These are phyloP conservation scores for Hetaerina titia DNA, from an alignment of 2,888 invertebrate genomes.

Conservation along the genomic window DNA sequence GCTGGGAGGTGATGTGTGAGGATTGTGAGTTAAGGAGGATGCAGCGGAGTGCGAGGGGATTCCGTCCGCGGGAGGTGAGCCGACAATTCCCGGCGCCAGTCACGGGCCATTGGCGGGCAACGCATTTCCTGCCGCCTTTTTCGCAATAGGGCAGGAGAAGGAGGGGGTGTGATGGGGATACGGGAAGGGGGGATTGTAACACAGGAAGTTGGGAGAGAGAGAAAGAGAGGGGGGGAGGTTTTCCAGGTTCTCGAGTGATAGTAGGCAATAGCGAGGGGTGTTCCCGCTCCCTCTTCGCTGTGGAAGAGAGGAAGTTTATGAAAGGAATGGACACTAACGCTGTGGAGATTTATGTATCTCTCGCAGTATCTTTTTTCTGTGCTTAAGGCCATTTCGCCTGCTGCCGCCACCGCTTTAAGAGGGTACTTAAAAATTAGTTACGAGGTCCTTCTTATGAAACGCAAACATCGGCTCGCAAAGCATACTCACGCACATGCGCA, in stretches of 20 bases:
- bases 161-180: neutral
- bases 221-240: neutral
- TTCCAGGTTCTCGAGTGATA: neutral
- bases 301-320: conserved; percentile 53
- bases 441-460: conserved; percentile 36
- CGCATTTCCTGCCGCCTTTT: conserved; percentile 60
- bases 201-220: neutral
- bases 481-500: neutral
- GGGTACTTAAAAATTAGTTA: conserved; percentile 65
- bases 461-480: conserved; percentile 29
- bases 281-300: neutral
- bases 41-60: neutral
- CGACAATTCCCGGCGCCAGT: conserved; percentile 48
- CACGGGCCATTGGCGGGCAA: conserved; percentile 61
- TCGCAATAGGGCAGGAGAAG: neutral
- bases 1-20: neutral
- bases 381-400: conserved; percentile 45
- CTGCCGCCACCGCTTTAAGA: conserved; percentile 38
- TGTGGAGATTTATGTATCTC: conserved; percentile 55
- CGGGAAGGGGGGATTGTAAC: conserved; percentile 11
- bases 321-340: conserved; percentile 67
- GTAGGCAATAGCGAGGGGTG: neutral
- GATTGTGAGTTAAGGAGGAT: neutral
- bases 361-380: conserved; percentile 43
- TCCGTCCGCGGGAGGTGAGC: conserved; percentile 45